These are phyloP conservation scores for Lysandra coridon DNA, from an alignment of 2,888 invertebrate species.

Conservation along the genomic window DNA sequence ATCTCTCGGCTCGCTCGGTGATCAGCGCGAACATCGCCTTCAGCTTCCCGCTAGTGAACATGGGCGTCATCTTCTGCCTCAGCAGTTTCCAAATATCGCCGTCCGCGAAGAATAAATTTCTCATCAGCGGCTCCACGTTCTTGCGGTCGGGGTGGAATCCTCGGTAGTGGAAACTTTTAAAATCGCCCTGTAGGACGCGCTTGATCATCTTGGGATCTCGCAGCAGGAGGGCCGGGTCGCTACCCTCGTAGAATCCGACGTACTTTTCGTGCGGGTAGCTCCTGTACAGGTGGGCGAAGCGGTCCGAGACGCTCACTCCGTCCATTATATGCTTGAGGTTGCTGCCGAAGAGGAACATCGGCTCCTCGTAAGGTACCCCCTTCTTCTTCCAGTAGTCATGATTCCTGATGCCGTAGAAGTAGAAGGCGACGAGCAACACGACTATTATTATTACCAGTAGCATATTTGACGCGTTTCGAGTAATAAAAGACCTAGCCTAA, in stretches of 20 bases:
- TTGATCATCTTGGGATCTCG: conserved; percentile 28
- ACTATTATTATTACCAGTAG: not conserved
- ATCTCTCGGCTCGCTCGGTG: conserved; percentile 54
- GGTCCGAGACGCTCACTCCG: conserved; percentile 1
- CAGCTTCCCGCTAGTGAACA: conserved; percentile 61
- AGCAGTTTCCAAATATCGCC: conserved; percentile 61
- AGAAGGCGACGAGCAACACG: conserved; percentile 34
- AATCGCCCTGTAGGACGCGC: not conserved
- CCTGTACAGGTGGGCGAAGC: conserved; percentile 9
- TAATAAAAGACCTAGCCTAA: not conserved
- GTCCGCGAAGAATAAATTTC: conserved; percentile 49
- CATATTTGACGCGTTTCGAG: not conserved
- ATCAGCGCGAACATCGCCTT: conserved; percentile 64
- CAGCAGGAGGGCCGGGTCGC: not conserved
- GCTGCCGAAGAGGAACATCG: conserved; percentile 50
- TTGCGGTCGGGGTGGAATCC: not conserved
- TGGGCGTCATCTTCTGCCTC: conserved; percentile 60
- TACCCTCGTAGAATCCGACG: conserved; percentile 26
- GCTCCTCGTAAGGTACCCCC: conserved; percentile 54
- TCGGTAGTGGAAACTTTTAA: conserved; percentile 22
- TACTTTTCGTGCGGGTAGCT: conserved; percentile 27
- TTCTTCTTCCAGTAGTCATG: conserved; percentile 53
- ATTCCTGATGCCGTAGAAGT: conserved; percentile 52
- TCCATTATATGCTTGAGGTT: conserved; percentile 37
- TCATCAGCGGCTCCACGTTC: conserved; percentile 23